phyloP scores from a whole-genome alignment of 64 coral and sea anemone genomes.

The Stylophora pistillata region DNA sequence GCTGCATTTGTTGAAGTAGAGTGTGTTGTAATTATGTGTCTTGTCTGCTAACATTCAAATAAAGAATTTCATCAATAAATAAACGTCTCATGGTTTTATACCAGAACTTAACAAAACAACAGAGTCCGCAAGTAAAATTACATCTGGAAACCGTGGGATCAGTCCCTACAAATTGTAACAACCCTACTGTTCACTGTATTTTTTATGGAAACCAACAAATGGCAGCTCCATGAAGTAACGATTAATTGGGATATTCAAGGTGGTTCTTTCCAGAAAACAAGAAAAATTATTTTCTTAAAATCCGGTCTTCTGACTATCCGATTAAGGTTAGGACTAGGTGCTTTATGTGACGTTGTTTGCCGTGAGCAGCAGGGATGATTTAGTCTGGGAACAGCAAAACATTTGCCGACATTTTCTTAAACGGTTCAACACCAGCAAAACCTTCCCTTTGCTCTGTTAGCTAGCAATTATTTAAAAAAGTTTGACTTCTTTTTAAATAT shows the following conservation, averaged over 20 bases:
- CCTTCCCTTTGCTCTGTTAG: too few species aligned
- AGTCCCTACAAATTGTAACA: too few species aligned
- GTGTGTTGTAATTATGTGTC: neutral
- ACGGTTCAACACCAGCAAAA: too few species aligned
- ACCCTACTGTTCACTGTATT: too few species aligned
- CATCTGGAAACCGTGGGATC: neutral
- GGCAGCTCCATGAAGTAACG: too few species aligned
- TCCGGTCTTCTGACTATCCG: neutral
- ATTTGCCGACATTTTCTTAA: too few species aligned
- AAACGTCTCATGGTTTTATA: neutral
- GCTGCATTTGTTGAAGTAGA: neutral
- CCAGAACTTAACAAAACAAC: neutral
- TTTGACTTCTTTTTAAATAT: too few species aligned
- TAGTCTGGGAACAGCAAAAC: neutral
- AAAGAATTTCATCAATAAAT: neutral
- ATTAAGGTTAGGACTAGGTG: neutral
- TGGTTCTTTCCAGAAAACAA: too few species aligned
- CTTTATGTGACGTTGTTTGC: neutral
- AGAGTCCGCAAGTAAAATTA: neutral
- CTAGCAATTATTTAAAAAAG: too few species aligned
- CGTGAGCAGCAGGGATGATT: neutral
- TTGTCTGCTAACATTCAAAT: neutral
- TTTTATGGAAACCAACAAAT: too few species aligned
- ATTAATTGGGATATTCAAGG: too few species aligned
- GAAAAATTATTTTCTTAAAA: too few species aligned